Evolutionary conservation across 2,888 invertebrate species (phyloP).

Genomic region (Urechis unicinctus): DNA sequence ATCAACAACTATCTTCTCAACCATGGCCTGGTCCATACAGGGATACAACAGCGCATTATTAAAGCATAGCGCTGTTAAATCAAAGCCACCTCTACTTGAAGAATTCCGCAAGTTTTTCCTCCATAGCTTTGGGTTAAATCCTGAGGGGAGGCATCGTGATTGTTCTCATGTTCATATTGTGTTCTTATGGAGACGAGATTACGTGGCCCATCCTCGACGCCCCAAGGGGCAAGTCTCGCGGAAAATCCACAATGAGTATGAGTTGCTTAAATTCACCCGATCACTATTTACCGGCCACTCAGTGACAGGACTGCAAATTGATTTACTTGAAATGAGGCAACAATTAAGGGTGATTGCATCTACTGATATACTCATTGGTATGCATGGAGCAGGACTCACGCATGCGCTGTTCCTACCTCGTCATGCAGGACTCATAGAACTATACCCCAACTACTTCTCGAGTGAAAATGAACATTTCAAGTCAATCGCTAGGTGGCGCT

Average conservation of each 20-base stretch:
- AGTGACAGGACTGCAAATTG: background rate
- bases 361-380: background rate
- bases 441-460: background rate
- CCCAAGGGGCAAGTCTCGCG: background rate
- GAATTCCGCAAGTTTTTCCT: constrained; percentile 39
- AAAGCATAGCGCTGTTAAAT: constrained; percentile 25
- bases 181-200: constrained; percentile 41
- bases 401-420: background rate
- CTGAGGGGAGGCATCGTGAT: constrained; percentile 16
- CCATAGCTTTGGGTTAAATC: constrained; percentile 12
- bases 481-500: background rate
- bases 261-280: background rate
- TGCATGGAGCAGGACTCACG: background rate
- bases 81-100: constrained; percentile 26
- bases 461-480: background rate
- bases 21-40: constrained; percentile 31
- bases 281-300: background rate
- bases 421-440: background rate
- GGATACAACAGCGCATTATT: constrained; percentile 39
- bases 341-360: background rate
- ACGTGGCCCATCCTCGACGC: constrained; percentile 40
- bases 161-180: constrained; percentile 31
- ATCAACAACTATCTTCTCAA: background rate
- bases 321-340: background rate
- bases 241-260: background rate